Evolutionary conservation across 2,113 vertebrate species (phyloP).

Genomic region (Calonectris borealis): DNA sequence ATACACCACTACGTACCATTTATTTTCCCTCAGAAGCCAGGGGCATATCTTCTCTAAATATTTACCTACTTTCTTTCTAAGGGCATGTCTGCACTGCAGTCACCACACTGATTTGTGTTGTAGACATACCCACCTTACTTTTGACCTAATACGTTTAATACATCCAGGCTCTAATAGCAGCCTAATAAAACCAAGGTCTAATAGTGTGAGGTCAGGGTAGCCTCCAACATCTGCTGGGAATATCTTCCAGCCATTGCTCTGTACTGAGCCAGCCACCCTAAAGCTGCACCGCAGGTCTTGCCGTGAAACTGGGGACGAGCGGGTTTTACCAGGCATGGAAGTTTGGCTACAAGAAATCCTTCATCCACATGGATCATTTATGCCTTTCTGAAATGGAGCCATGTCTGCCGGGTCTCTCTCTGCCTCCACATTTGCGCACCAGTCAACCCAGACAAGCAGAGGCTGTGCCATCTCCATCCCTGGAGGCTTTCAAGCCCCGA

Average conservation of each 20-base stretch:
- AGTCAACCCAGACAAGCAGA: neutral
- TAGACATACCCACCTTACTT: neutral
- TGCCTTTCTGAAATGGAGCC: neutral
- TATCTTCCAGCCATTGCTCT: neutral
- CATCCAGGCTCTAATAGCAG: neutral
- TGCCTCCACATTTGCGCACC: neutral
- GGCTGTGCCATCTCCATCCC: neutral
- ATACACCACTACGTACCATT: neutral
- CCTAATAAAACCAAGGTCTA: neutral
- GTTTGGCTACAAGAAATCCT: neutral
- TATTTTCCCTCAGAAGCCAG: neutral
- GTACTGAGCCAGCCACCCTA: neutral
- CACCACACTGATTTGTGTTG: neutral
- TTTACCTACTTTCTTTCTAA: constrained; percentile 3
- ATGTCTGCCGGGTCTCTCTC: fast-evolving
- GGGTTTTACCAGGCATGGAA: fast-evolving
- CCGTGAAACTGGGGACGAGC: neutral
- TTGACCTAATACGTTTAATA: neutral
- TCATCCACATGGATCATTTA: neutral
- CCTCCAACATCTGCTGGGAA: neutral
- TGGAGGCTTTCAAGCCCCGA: neutral
- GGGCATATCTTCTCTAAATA: neutral
- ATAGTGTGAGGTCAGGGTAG: neutral
- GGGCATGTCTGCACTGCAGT: neutral
- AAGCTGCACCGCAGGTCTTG: neutral